Conservation (phyloP, 2,888 invertebrate species). For the Rhamphomyia laevipes region DNA sequence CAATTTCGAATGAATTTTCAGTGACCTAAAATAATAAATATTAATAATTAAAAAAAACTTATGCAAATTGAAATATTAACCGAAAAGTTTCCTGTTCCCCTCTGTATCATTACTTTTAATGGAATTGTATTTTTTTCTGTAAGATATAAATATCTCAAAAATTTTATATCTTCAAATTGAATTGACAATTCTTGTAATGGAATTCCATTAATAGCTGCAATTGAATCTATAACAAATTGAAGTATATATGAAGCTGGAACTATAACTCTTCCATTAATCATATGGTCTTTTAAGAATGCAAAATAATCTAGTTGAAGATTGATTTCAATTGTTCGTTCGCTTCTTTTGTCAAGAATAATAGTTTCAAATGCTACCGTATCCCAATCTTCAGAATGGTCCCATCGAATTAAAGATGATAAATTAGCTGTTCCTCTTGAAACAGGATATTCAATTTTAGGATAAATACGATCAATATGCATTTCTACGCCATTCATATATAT, state of each 20-base stretch:
- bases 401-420: constrained; percentile 64
- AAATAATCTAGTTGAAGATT: constrained; percentile 46
- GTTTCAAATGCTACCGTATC: too few species aligned
- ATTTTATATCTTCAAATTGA: constrained; percentile 68
- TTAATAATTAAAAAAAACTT: not conserved
- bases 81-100: constrained; percentile 43
- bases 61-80: constrained; percentile 19
- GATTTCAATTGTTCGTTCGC: too few species aligned
- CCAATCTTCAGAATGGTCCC: constrained; percentile 59
- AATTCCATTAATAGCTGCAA: too few species aligned
- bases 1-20: constrained; percentile 29
- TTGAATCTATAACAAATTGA: constrained; percentile 39
- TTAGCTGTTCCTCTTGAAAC: constrained; percentile 76
- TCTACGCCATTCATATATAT: constrained; percentile 61
- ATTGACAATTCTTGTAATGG: constrained; percentile 48
- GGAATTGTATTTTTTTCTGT: constrained; percentile 46
- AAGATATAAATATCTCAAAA: constrained; percentile 66
- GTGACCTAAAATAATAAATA: not conserved
- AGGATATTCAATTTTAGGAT: constrained; percentile 61
- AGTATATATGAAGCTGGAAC: constrained; percentile 74
- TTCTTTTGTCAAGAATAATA: too few species aligned
- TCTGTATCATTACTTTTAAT: constrained; percentile 41
- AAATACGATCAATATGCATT: constrained; percentile 59
- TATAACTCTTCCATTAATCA: constrained; percentile 59
- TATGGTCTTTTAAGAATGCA: constrained; percentile 62